phyloP scores from a whole-genome alignment of 2,888 invertebrate genomes.

The Frankliniella fusca region DNA sequence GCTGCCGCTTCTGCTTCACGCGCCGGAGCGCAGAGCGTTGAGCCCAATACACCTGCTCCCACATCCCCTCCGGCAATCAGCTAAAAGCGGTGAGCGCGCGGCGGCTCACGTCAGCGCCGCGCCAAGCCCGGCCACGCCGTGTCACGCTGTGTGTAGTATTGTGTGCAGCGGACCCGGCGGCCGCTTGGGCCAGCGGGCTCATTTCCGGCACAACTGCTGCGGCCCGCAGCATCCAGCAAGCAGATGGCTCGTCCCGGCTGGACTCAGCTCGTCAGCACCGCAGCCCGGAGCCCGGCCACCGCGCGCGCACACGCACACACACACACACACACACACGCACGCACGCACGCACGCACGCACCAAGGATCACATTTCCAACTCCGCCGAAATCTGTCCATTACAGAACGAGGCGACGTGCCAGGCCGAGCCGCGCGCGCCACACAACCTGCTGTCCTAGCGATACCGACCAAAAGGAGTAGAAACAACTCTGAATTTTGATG shows the following conservation, averaged over 20 bases:
- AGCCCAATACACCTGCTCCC: not conserved
- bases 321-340: not conserved
- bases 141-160: not conserved
- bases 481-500: too few relatives aligned
- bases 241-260: not conserved
- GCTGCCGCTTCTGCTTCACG: not conserved
- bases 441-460: too few relatives aligned
- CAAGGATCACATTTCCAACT: not conserved
- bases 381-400: too few relatives aligned
- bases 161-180: not conserved
- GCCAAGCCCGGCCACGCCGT: not conserved
- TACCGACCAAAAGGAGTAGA: too few relatives aligned
- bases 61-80: not conserved
- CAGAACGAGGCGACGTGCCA: too few relatives aligned
- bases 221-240: not conserved
- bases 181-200: not conserved
- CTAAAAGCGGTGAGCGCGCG: not conserved
- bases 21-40: too few relatives aligned
- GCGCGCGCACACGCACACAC: not conserved
- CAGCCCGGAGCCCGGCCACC: too few relatives aligned
- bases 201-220: not conserved
- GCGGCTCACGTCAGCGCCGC: not conserved
- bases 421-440: too few relatives aligned
- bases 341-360: not conserved
- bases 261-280: not conserved